Evolutionary conservation across 2,797 vertebrate species (phyloP).

Genomic region (Lagocephalus sceleratus): DNA sequence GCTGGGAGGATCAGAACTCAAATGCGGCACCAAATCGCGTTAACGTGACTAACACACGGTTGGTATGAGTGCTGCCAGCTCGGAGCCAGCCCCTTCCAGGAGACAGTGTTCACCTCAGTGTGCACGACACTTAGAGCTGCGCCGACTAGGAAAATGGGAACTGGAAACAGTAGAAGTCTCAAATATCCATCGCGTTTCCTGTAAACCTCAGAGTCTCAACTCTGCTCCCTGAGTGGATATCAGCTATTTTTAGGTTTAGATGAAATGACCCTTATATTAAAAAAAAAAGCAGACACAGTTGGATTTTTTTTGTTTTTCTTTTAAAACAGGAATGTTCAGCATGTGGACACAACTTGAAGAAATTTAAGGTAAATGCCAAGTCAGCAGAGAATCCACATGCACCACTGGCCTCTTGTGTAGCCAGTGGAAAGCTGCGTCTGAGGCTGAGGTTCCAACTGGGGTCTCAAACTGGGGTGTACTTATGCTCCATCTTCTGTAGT

Average conservation of each 20-base stretch:
- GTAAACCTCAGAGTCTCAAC: too few species aligned
- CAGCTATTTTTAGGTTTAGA: not conserved
- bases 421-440: constrained; percentile 4
- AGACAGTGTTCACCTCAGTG: constrained; percentile 17
- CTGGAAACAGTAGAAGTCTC: too few species aligned
- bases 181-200: too few species aligned
- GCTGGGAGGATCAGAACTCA: constrained; percentile 40
- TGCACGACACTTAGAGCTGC: not conserved
- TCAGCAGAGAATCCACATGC: constrained; percentile 22
- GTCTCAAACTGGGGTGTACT: not conserved
- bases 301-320: not conserved
- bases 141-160: too few species aligned
- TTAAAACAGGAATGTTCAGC: constrained; percentile 7
- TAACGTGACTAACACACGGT: constrained; percentile 41
- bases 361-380: constrained; percentile 14
- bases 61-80: constrained; percentile 40
- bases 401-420: constrained; percentile 14
- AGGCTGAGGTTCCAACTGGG: not conserved
- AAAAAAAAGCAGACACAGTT: not conserved
- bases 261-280: not conserved
- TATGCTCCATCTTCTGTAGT: not conserved
- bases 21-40: constrained; percentile 36
- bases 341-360: constrained; percentile 42
- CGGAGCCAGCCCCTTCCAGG: constrained; percentile 24
- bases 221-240: too few species aligned